A percentile compares a stretch with the other conserved stretches of the same genome.
phyloP scores from a whole-genome alignment of 1,140 invertebrate species.

The Notospermus geniculatus region DNA sequence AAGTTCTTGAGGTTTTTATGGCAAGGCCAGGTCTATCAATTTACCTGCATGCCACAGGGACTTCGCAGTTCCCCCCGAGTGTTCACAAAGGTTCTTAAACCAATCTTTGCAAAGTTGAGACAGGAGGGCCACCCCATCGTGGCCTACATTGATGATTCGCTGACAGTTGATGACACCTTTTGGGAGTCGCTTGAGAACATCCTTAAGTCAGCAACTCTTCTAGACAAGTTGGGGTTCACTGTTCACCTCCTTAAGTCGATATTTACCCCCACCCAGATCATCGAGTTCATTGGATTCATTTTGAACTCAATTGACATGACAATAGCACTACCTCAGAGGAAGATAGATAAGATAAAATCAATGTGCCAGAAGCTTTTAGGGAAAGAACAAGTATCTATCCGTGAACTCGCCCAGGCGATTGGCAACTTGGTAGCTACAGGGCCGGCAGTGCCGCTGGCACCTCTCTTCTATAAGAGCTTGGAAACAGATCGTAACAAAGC shows the following conservation, averaged over 20 bases:
- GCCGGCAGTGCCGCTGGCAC: conserved; percentile 20
- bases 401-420: conserved; percentile 17
- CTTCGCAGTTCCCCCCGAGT: conserved; percentile 11
- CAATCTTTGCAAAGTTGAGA: conserved; percentile 11
- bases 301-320: conserved; percentile 24
- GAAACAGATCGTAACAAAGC: conserved; percentile 19
- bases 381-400: neutral
- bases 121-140: neutral
- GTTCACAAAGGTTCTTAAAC: conserved; percentile 13
- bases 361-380: no score
- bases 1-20: conserved; percentile 12
- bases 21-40: neutral
- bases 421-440: conserved; percentile 20
- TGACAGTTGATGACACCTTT: conserved; percentile 11
- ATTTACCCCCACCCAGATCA: conserved; percentile 18
- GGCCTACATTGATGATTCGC: conserved; percentile 8
- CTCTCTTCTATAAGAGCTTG: conserved; percentile 19
- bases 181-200: conserved; percentile 19
- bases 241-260: conserved; percentile 28
- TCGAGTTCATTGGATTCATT: conserved; percentile 22
- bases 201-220: conserved; percentile 14
- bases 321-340: conserved; percentile 20
- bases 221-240: conserved; percentile 20
- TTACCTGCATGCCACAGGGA: no score
- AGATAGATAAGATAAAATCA: conserved; percentile 15